These are phyloP conservation scores for Drosophila bocqueti DNA, from an alignment of 1,140 invertebrate genomes.

Conservation along the genomic window DNA sequence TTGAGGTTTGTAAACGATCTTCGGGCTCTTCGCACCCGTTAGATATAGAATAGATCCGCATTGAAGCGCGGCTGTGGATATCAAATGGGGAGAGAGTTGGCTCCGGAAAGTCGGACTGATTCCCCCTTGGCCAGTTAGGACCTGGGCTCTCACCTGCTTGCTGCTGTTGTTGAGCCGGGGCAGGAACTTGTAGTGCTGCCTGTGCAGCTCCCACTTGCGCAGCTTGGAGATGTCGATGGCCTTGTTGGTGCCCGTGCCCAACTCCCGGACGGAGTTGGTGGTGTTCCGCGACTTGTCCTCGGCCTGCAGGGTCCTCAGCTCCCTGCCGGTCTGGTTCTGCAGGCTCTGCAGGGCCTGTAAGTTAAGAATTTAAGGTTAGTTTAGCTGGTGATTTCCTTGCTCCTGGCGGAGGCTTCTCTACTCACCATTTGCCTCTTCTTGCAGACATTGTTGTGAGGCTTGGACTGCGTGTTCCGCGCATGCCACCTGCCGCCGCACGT, in stretches of 20 bases:
- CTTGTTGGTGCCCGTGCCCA: constrained; percentile 19
- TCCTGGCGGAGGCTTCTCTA: neutral
- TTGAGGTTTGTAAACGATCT: constrained; percentile 21
- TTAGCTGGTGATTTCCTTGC: no score
- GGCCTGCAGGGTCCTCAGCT: constrained; percentile 26
- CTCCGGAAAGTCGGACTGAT: neutral
- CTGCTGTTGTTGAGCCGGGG: constrained; percentile 33
- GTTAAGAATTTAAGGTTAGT: no score
- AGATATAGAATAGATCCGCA: neutral
- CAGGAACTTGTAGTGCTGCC: constrained; percentile 50
- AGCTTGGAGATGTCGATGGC: constrained; percentile 41
- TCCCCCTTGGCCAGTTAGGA: neutral
- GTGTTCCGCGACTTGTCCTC: constrained; percentile 24
- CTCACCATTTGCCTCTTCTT: constrained; percentile 48
- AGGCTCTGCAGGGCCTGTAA: constrained; percentile 44
- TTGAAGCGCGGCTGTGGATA: neutral
- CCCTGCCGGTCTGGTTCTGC: constrained; percentile 34
- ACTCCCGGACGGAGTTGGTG: constrained; percentile 10
- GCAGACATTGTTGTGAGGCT: constrained; percentile 24
- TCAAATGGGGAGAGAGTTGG: neutral
- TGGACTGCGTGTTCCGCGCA: neutral
- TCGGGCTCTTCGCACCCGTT: constrained; percentile 6
- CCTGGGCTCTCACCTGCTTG: constrained; percentile 31
- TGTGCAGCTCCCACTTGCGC: constrained; percentile 20
- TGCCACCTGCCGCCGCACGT: constrained; percentile 56